phyloP scores from a whole-genome alignment of 2,888 invertebrate genomes.

The Drosophila emarginata region DNA sequence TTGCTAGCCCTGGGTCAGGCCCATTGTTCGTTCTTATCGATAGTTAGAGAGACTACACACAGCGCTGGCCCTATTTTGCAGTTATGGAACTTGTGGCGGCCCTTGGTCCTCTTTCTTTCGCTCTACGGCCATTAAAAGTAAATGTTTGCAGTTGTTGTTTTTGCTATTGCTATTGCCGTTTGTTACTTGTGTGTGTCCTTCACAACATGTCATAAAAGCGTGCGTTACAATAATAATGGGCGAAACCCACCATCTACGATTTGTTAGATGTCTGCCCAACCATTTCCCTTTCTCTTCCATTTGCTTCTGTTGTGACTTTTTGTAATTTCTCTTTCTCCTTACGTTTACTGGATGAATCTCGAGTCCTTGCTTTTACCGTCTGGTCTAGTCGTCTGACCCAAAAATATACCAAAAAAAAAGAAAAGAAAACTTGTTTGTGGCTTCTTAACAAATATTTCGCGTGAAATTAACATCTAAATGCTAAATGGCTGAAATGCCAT shows the following conservation, averaged over 20 bases:
- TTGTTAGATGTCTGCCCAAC: slow-evolving; percentile 10
- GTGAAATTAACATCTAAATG: slow-evolving; percentile 34
- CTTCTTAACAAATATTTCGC: slow-evolving; percentile 16
- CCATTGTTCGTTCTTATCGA: slow-evolving; percentile 72
- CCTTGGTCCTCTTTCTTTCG: slow-evolving; percentile 39
- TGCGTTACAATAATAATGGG: slow-evolving; percentile 48
- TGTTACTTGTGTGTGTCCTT: slow-evolving; percentile 56
- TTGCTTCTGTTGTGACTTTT: slow-evolving; percentile 32
- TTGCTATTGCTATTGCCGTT: slow-evolving; percentile 10
- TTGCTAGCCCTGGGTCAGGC: slow-evolving; percentile 62
- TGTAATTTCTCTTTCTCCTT: background rate
- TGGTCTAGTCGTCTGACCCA: slow-evolving; percentile 21
- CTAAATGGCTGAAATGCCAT: slow-evolving; percentile 33
- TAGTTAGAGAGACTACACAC: slow-evolving; percentile 19
- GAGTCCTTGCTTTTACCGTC: background rate
- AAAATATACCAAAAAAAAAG: slow-evolving; percentile 3
- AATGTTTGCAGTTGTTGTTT: slow-evolving; percentile 27
- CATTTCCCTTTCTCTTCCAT: background rate
- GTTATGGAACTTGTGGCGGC: slow-evolving; percentile 44
- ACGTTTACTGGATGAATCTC: background rate
- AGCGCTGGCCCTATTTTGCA: slow-evolving; percentile 32
- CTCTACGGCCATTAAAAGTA: slow-evolving; percentile 49
- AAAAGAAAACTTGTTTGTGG: slow-evolving; percentile 13
- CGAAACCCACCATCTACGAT: slow-evolving; percentile 32
- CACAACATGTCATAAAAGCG: slow-evolving; percentile 66